Evolutionary conservation across 2,797 vertebrate species (phyloP).

Genomic region (Mus spretus): DNA sequence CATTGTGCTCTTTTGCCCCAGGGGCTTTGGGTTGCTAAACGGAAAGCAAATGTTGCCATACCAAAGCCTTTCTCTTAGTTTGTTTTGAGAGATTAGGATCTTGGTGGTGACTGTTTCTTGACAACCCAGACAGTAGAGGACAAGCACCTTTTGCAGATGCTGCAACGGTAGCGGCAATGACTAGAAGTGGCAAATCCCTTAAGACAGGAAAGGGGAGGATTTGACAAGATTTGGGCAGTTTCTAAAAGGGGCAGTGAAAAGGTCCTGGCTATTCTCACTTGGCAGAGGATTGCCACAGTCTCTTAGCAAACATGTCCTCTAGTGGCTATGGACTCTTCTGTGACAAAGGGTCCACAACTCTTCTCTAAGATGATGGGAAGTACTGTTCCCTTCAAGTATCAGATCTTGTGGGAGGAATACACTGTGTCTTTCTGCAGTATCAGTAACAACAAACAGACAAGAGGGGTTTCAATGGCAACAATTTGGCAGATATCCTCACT

Average conservation of each 20-base stretch:
- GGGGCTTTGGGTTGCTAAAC: constrained; percentile 59
- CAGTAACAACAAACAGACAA: background rate
- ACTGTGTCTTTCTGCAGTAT: background rate
- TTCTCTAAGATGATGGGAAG: background rate
- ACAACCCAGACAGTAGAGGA: background rate
- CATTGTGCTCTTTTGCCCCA: constrained; percentile 74
- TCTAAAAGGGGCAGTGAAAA: background rate
- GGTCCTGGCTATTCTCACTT: background rate
- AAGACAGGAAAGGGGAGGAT: background rate
- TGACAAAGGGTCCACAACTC: background rate
- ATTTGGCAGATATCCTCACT: background rate
- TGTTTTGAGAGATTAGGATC: constrained; percentile 40
- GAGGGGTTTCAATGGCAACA: background rate
- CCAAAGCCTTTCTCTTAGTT: constrained; percentile 36
- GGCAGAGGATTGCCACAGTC: background rate
- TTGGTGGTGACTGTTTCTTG: background rate
- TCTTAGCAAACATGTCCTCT: background rate
- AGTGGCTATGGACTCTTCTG: background rate
- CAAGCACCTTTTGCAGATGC: background rate
- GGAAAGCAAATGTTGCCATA: constrained; percentile 65
- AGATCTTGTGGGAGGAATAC: background rate
- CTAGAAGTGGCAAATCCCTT: background rate
- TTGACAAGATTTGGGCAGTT: background rate
- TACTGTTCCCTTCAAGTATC: background rate
- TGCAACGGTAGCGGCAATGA: background rate